phyloP scores from a whole-genome alignment of 1,140 invertebrate genomes.

The Drosophila saltans region DNA sequence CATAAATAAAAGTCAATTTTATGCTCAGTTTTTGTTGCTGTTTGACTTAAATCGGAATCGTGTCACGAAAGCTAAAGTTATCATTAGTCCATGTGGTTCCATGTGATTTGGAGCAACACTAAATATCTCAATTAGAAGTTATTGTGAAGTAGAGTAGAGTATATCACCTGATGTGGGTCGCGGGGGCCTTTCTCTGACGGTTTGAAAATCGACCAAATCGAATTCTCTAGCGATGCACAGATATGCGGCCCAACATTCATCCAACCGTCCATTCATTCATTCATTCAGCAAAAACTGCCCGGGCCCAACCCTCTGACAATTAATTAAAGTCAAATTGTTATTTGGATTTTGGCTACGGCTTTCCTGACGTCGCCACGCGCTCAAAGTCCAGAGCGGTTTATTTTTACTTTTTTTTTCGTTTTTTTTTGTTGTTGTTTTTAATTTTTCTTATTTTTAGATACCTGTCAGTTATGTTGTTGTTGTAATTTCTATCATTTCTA shows the following conservation, averaged over 20 bases:
- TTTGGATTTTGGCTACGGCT: constrained; percentile 21
- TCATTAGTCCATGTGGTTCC: too few relatives aligned
- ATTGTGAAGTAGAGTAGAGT: too few relatives aligned
- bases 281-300: constrained; percentile 60
- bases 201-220: too few relatives aligned
- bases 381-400: constrained; percentile 48
- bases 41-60: constrained; percentile 60
- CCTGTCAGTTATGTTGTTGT: constrained; percentile 40
- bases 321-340: constrained; percentile 71
- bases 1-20: constrained; percentile 78
- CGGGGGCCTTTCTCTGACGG: too few relatives aligned
- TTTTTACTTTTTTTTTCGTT: constrained; percentile 23
- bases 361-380: constrained; percentile 42
- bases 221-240: too few relatives aligned
- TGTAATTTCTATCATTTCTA: constrained; percentile 65
- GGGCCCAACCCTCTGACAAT: constrained; percentile 73
- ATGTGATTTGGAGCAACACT: too few relatives aligned
- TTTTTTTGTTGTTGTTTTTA: too few relatives aligned
- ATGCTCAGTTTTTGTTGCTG: constrained; percentile 74
- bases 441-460: too few relatives aligned
- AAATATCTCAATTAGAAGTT: too few relatives aligned
- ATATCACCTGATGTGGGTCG: too few relatives aligned
- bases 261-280: constrained; percentile 32
- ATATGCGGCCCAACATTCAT: constrained; percentile 21
- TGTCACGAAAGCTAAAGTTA: too few relatives aligned